Evolutionary conservation across 2,888 invertebrate genomes (phyloP), one percentile per base, ranked within the genome.

Genomic region (Schrankia costaestrigalis): DNA sequence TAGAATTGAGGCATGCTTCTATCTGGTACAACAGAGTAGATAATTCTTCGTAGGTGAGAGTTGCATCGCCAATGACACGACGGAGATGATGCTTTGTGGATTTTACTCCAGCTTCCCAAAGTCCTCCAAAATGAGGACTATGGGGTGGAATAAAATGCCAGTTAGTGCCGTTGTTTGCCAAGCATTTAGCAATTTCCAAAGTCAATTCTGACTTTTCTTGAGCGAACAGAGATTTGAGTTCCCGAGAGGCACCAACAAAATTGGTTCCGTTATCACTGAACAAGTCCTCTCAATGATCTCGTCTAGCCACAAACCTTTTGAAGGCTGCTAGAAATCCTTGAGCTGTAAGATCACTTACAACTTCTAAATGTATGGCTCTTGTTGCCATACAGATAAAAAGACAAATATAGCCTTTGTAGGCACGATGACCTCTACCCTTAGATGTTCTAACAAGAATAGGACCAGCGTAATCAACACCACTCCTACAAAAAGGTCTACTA

Each of bases 331-430:
- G 25, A 25, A 46, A 49, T 1, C 47, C 53, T 27, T 57, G 45
- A 1, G 62, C 39, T 1, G 56, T 48, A 1, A 66, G 41, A 11
- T 56, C 51, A 1, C 40, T 41, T 1, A 63, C 62, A 2, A 45
- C 30, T 27, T 65, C 63, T 1, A 64, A 31, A 26, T 62, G 56
- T 5, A 59, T 36, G 0, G 62, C 60, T 11, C 44, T 42, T 0
- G 54, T 50, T 1, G 39, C 31, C 36, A 58, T 37, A 24, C 61
- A 59, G 2, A 40, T n/a, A n/a, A n/a, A n/a, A n/a, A n/a, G n/a
- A n/a, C n/a, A n/a, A n/a, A n/a, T n/a, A n/a, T n/a, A n/a, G n/a
- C n/a, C n/a, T n/a, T n/a, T 22, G 5, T 4, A 22, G 22, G 11
- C n/a, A 3, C 10, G 10, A 9, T 22, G 10, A n/a, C 22, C 22